Evolutionary conservation across 2,797 vertebrate species (phyloP).

Genomic region (Artibeus jamaicensis): DNA sequence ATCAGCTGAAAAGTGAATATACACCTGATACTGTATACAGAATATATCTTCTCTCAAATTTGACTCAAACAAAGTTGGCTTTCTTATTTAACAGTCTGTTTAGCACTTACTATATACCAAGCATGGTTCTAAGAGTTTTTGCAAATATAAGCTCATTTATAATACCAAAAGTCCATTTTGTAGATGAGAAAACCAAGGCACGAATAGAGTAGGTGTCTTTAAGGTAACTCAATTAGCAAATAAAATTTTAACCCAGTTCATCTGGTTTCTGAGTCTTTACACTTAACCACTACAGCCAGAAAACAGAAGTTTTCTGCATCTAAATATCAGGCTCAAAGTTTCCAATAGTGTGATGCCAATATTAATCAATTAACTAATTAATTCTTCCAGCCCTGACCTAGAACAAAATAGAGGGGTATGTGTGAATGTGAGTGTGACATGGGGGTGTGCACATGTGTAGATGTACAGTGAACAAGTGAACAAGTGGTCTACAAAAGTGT

Average conservation of each 20-base stretch:
- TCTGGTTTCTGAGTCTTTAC: not conserved
- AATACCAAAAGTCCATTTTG: not conserved
- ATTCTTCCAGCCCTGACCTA: not conserved
- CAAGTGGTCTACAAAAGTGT: not conserved
- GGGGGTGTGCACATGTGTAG: rapidly evolving
- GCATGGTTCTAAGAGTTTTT: not conserved
- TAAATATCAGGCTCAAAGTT: not conserved
- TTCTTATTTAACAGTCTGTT: not conserved
- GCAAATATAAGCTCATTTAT: not conserved
- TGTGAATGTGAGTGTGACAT: rapidly evolving
- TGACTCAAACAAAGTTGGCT: not conserved
- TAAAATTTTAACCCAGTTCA: not conserved
- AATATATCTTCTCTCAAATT: not conserved
- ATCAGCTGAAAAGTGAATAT: not conserved
- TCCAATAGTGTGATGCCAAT: not conserved
- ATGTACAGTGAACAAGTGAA: not conserved
- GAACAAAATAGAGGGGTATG: not conserved
- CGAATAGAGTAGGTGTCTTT: not conserved
- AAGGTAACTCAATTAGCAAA: not conserved
- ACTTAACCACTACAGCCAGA: not conserved
- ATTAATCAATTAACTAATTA: not conserved
- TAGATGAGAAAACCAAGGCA: not conserved
- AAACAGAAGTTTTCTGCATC: not conserved
- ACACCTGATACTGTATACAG: not conserved
- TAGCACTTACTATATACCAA: not conserved